Evolutionary conservation across 2,888 invertebrate genomes (phyloP), one percentile per base, ranked within the genome.

Genomic region (Chloromyia formosa): DNA sequence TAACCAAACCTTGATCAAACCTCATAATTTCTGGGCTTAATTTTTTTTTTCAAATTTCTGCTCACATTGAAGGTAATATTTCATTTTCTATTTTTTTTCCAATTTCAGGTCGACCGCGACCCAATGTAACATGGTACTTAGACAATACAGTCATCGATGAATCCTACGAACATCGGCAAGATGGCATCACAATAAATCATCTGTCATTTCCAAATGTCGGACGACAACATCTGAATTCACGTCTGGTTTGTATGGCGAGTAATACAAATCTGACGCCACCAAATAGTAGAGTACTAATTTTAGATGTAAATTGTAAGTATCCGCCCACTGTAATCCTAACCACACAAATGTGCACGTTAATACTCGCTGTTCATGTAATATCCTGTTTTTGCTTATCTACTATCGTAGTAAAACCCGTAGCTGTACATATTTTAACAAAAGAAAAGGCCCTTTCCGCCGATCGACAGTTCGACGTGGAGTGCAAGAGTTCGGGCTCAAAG

Each of bases 251-350:
- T 86, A 93, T 94, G 86, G 95, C 95, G 35, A 91, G 92, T 81
- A 95, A 95, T 85, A 95, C 94, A 78, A 94, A 94, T 84, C 87
- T 94, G 80, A 92, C 92, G 58, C 90, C 90, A 69, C 93, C 95
- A 10, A 90, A 91, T 82, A 90, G 91, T 80, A 93, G 91, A 86
- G 90, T 92, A 79, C 90, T 94, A 81, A 91, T 94, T 80, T 87
- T 95, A 83, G 93, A 95, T 86, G 90, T 95, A 79, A 94, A 95
- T 86, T 88, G 95, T 95, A 87, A 94, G 95, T 93, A 79, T 20
- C n/a, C 18, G 9, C 10, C 23, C n/a, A 27, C n/a, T 61, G 49
- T n/a, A 49, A n/a, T n/a, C n/a, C n/a, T n/a, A n/a, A n/a, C n/a
- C n/a, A n/a, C n/a, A n/a, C n/a, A n/a, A n/a, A n/a, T n/a, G n/a